Evolutionary conservation across 2,113 vertebrate genomes (phyloP).

Genomic region (Aptenodytes patagonicus): DNA sequence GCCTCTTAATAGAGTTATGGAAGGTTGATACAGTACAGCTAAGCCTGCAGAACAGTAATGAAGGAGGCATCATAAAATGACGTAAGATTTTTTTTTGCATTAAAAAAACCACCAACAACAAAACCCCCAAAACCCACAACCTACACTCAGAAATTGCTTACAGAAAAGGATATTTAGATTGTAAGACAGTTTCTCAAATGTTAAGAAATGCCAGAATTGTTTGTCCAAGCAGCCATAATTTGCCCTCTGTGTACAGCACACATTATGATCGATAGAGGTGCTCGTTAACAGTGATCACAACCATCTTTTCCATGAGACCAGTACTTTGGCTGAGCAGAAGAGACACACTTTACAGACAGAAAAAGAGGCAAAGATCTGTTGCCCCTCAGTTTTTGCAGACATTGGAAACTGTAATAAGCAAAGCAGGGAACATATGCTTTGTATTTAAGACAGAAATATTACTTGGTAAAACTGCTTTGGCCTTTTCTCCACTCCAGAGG

Average conservation of each 20-base stretch:
- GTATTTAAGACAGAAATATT: not conserved
- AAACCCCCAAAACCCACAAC: rapidly evolving
- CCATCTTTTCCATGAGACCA: not conserved
- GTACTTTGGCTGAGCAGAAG: not conserved
- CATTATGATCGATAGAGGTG: not conserved
- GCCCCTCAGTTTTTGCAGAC: not conserved
- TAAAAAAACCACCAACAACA: not conserved
- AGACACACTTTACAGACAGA: not conserved
- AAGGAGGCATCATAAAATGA: not conserved
- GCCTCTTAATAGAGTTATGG: not conserved
- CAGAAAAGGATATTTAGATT: not conserved
- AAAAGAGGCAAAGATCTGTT: not conserved
- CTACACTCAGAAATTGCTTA: not conserved
- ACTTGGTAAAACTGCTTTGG: not conserved
- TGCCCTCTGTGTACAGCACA: not conserved
- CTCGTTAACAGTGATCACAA: not conserved
- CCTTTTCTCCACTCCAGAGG: not conserved
- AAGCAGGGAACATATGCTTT: not conserved
- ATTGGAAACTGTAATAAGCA: not conserved
- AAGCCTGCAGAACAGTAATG: not conserved
- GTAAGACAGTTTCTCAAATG: not conserved
- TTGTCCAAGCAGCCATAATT: not conserved
- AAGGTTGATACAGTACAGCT: not conserved
- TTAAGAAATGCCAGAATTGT: not conserved
- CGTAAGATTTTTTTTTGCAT: not conserved